Base-by-base conservation (phyloP, 1,140 invertebrate genomes). In the Dreissena polymorpha region DNA sequence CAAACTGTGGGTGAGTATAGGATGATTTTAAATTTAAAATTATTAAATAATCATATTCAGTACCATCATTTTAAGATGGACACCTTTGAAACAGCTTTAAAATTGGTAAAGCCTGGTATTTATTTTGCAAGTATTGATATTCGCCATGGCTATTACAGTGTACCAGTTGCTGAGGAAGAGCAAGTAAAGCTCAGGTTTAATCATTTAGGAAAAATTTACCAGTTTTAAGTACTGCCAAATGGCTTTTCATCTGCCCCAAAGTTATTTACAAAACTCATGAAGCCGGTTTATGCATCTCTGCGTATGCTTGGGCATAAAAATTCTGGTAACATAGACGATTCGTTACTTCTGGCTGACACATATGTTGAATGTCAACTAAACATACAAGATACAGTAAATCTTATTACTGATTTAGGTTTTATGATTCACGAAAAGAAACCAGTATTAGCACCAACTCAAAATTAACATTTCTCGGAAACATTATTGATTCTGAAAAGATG, bases 131-230 rank as follows among this genome's bases (percentile, higher is more conserved):
- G 73, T 25, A 51, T 84, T 16, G 83, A 86, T 70, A 23, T 85
- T 18, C 77, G 67, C n/a, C 75, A 88, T 88, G 87, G 75, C 5
- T 88, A 88, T 64, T 86, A 74, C 70, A 27, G 55, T 65, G 74
- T 76, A 65, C 13, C 74, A 21, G 65, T 76, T 27, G 60, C 60
- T 25, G n/a, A 39, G 49, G 29, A 67, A 12, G 27, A 76, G 18
- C 60, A 67, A 67, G n/a, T 65, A 5, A 65, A 76, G 49, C 51
- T 76, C 21, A n/a, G 76, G 16, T 79, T 79, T 69, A 21, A 25
- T 21, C 25, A 70, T 23, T 57, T 49, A 8, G 76, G 76, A 69
- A 79, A 78, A 16, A 53, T 69, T 27, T 79, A 79, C 39, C 65
- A 79, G 76, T 79, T 69, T 69, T 7, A 25, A 39, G 25, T 10